Evolutionary conservation across 2,888 invertebrate genomes (phyloP).

Genomic region (Machimus rusticus): DNA sequence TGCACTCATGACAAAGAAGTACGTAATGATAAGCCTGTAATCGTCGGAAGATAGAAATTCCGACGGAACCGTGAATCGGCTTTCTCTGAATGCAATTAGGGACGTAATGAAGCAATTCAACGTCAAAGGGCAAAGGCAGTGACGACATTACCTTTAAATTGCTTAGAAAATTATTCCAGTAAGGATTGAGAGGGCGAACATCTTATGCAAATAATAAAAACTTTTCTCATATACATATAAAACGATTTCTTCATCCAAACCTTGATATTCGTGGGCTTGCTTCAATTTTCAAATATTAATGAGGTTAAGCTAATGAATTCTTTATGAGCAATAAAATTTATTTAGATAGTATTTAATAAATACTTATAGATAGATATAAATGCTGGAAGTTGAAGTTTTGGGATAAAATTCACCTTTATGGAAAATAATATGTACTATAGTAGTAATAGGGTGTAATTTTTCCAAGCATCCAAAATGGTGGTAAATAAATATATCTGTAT

Average conservation of each 20-base stretch:
- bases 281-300: too few relatives aligned
- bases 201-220: neutral
- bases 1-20: neutral
- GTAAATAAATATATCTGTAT: neutral
- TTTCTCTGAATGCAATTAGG: conserved; percentile 26
- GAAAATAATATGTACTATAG: neutral
- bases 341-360: too few relatives aligned
- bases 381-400: too few relatives aligned
- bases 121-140: neutral
- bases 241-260: neutral
- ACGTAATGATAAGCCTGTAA: conserved; percentile 2
- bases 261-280: neutral
- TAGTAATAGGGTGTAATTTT: neutral
- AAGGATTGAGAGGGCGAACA: neutral
- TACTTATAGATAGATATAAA: too few relatives aligned
- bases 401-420: too few relatives aligned
- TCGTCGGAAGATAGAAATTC: neutral
- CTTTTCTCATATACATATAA: neutral
- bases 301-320: too few relatives aligned
- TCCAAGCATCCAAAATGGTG: neutral
- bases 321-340: too few relatives aligned
- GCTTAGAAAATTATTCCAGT: neutral
- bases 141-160: neutral
- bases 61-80: neutral
- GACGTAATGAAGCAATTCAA: conserved; percentile 17